Conservation (phyloP, 1,140 invertebrate species). For the Ericerus pela region DNA sequence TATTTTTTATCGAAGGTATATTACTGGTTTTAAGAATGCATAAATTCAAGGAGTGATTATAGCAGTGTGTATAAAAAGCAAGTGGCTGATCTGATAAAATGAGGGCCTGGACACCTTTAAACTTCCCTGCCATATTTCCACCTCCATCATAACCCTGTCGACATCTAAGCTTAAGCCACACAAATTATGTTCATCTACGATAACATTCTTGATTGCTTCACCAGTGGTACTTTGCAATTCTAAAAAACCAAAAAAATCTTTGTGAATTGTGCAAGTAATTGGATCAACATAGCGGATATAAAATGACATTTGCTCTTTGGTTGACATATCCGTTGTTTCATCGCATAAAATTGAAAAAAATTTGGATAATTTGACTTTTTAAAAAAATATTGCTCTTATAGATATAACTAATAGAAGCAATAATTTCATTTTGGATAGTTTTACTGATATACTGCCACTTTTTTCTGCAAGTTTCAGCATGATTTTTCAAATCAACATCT, state of each 20-base stretch:
- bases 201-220: not conserved
- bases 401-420: conserved; percentile 8
- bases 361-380: conserved; percentile 9
- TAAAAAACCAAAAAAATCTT: conserved; percentile 16
- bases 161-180: not conserved
- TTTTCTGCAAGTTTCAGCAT: conserved; percentile 15
- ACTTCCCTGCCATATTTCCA: conserved; percentile 22
- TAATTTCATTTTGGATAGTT: conserved; percentile 14
- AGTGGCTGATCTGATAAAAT: conserved; percentile 25
- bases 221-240: conserved; percentile 1
- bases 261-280: conserved; percentile 2
- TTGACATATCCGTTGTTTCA: conserved; percentile 16
- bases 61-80: conserved; percentile 25
- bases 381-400: conserved; percentile 13
- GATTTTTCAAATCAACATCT: conserved; percentile 18
- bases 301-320: conserved; percentile 13
- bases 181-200: not conserved
- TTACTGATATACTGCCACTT: conserved; percentile 20
- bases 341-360: conserved; percentile 13
- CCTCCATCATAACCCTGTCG: not conserved
- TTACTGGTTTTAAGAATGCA: conserved; percentile 14
- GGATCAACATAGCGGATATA: conserved; percentile 13
- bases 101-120: conserved; percentile 25
- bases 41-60: conserved; percentile 28
- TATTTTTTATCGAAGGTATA: conserved; percentile 14